phyloP scores from a whole-genome alignment of 2,113 vertebrate genomes.

The Pipra filicauda region DNA sequence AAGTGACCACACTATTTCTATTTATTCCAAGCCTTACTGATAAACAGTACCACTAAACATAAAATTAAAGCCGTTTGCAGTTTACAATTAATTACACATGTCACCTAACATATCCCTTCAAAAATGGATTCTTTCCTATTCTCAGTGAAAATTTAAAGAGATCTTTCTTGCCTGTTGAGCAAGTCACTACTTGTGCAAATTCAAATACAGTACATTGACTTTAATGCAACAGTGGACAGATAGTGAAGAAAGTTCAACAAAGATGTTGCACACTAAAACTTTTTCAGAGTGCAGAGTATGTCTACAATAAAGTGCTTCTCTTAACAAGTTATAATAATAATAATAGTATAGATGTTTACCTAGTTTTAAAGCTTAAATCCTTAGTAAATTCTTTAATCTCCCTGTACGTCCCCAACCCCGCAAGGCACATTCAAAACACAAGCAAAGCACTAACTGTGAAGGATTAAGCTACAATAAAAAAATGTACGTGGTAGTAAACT shows the following conservation, averaged over 20 bases:
- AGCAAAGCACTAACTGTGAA: neutral
- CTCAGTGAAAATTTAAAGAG: neutral
- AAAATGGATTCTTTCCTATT: neutral
- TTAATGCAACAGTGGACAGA: neutral
- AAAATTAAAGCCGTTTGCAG: neutral
- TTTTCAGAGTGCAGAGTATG: neutral
- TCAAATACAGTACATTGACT: neutral
- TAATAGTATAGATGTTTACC: neutral
- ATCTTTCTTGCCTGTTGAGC: neutral
- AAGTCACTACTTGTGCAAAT: conserved; percentile 33
- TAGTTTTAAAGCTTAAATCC: conserved; percentile 32
- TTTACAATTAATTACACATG: neutral
- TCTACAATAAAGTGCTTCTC: conserved; percentile 52
- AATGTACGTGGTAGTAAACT: neutral
- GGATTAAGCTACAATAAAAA: neutral
- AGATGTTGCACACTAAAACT: neutral
- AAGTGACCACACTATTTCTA: neutral
- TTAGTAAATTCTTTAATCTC: neutral
- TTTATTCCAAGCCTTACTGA: neutral
- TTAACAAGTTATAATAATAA: neutral
- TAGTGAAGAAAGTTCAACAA: neutral
- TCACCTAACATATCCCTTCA: neutral
- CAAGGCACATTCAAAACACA: conserved; percentile 53
- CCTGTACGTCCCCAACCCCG: neutral
- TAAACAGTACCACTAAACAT: neutral